phyloP scores from a whole-genome alignment of 2,888 invertebrate genomes.

The Zygogramma bicolorata region DNA sequence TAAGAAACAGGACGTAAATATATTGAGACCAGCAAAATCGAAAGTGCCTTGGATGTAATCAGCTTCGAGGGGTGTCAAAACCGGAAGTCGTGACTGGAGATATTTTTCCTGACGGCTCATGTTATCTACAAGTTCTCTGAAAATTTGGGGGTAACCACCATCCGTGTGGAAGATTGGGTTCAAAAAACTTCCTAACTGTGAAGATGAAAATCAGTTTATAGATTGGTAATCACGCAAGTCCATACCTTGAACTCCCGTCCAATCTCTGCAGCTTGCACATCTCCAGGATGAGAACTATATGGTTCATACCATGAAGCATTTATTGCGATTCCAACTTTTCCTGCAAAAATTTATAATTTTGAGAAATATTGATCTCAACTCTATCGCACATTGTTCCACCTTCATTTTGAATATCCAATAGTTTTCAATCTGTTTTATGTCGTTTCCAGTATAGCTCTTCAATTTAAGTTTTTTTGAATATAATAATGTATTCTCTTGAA shows the following conservation, averaged over 20 bases:
- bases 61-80: constrained; percentile 39
- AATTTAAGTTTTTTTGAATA: no score
- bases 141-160: constrained; percentile 50
- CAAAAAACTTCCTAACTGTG: constrained; percentile 43
- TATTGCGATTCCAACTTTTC: constrained; percentile 67
- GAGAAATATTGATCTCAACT: neutral
- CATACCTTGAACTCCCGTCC: constrained; percentile 70
- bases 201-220: neutral
- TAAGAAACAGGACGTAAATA: constrained; percentile 45
- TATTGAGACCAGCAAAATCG: constrained; percentile 51
- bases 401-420: no score
- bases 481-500: no score
- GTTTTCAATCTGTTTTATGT: no score
- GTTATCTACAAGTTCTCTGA: constrained; percentile 44
- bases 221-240: constrained; percentile 16
- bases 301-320: constrained; percentile 76
- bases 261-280: constrained; percentile 72
- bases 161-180: constrained; percentile 51
- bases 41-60: constrained; percentile 43
- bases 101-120: constrained; percentile 47
- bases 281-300: constrained; percentile 68
- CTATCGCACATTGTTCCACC: no score
- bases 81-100: constrained; percentile 45
- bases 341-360: constrained; percentile 29
- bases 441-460: no score